Conservation (phyloP, 2,888 invertebrate species). For the Ferrisia virgata region DNA sequence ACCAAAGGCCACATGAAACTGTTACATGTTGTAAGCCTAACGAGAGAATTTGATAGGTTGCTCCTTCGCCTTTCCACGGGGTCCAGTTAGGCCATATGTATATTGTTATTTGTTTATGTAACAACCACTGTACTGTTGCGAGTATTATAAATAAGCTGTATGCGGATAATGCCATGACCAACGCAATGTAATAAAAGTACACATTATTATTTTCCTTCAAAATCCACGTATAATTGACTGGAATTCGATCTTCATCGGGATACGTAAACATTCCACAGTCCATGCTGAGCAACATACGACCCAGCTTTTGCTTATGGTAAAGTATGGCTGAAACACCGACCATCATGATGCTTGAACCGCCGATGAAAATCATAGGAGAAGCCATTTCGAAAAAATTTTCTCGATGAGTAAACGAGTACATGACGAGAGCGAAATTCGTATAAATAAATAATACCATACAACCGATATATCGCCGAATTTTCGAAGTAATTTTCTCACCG, state of each 20-base stretch:
- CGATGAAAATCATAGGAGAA: background rate
- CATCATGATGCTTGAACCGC: background rate
- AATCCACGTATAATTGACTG: background rate
- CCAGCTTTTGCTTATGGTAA: background rate
- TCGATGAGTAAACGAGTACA: background rate
- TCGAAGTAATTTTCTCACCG: background rate
- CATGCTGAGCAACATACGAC: background rate
- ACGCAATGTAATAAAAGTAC: background rate
- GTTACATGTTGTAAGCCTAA: background rate
- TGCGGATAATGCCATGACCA: background rate
- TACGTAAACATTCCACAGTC: background rate
- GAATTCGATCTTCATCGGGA: background rate
- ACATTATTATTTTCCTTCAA: background rate
- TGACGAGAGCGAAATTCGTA: background rate
- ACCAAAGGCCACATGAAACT: background rate
- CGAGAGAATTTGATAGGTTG: background rate
- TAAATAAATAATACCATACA: background rate
- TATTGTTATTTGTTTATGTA: background rate
- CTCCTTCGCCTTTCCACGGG: background rate
- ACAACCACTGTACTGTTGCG: background rate
- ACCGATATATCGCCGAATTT: background rate
- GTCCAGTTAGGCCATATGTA: background rate
- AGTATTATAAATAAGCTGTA: background rate
- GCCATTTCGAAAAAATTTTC: background rate
- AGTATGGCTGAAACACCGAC: background rate